A percentile compares a stretch with the other conserved stretches of the same genome.
These are phyloP conservation scores for Chloroceryle amazona DNA, from an alignment of 2,797 vertebrate genomes.

Conservation along the genomic window DNA sequence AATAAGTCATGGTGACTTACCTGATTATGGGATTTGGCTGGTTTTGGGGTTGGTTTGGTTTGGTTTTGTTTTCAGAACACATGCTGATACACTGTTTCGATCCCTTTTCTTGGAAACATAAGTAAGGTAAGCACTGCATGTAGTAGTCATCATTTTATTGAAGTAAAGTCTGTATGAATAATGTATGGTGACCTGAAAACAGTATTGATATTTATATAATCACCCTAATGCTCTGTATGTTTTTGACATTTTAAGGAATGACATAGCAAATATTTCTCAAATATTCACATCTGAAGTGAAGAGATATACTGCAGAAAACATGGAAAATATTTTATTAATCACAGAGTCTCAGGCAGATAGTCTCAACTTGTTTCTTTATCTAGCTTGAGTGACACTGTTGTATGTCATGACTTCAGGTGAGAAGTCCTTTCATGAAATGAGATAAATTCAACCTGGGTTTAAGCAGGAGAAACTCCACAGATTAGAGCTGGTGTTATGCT, in stretches of 20 bases:
- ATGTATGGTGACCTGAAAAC: background rate
- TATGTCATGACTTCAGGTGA: background rate
- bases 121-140: background rate
- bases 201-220: background rate
- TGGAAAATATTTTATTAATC: background rate
- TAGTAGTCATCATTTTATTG: background rate
- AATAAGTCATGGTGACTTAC: background rate
- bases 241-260: background rate
- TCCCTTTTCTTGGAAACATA: background rate
- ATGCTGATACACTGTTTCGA: background rate
- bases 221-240: background rate
- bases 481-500: background rate
- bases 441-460: background rate
- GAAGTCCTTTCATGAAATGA: background rate
- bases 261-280: background rate
- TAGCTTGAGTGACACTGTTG: background rate
- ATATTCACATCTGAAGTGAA: background rate
- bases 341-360: background rate
- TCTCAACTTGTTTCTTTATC: background rate
- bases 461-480: background rate
- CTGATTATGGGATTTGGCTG: background rate
- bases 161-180: background rate
- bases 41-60: background rate
- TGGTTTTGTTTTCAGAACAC: background rate
- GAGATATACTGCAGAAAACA: background rate